phyloP scores from a whole-genome alignment of 2,797 vertebrate species.

The Phrynocephalus guinanensis region DNA sequence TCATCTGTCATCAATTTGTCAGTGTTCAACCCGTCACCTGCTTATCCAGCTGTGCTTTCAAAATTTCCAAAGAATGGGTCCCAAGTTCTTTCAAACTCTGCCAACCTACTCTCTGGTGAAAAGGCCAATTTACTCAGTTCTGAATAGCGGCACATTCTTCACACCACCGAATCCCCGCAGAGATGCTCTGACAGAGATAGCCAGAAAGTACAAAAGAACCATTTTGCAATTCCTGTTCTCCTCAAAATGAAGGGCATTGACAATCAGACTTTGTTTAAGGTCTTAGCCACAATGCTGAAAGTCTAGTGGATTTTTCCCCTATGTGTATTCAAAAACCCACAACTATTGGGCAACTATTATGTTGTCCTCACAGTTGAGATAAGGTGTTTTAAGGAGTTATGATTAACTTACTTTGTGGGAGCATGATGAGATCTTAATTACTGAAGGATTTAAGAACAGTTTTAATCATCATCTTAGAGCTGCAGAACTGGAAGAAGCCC shows the following conservation, averaged over 20 bases:
- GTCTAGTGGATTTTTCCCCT: neutral
- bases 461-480: neutral
- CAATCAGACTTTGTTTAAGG: conserved; percentile 52
- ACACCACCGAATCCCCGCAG: conserved; percentile 28
- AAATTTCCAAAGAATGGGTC: conserved; percentile 24
- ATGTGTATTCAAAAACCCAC: neutral
- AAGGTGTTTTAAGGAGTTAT: conserved; percentile 30
- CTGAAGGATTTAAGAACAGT: neutral
- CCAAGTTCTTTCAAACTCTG: conserved; percentile 38
- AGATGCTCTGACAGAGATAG: conserved; percentile 18
- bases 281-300: conserved; percentile 32
- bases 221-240: conserved; percentile 25
- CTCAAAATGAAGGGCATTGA: conserved; percentile 30
- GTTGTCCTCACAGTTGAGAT: conserved; percentile 23
- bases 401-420: neutral
- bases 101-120: conserved; percentile 20
- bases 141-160: conserved; percentile 14
- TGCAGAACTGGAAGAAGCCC: no score
- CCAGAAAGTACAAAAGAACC: conserved; percentile 35
- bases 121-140: conserved; percentile 36
- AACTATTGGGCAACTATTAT: conserved; percentile 25
- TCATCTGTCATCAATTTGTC: conserved; percentile 34
- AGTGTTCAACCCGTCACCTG: conserved; percentile 29
- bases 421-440: neutral
- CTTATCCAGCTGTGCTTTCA: conserved; percentile 44